Percentiles rank a stretch among this genome's conserved stretches.
Evolutionary conservation across 2,888 invertebrate genomes (phyloP).

Genomic region (Lithosia quadra): DNA sequence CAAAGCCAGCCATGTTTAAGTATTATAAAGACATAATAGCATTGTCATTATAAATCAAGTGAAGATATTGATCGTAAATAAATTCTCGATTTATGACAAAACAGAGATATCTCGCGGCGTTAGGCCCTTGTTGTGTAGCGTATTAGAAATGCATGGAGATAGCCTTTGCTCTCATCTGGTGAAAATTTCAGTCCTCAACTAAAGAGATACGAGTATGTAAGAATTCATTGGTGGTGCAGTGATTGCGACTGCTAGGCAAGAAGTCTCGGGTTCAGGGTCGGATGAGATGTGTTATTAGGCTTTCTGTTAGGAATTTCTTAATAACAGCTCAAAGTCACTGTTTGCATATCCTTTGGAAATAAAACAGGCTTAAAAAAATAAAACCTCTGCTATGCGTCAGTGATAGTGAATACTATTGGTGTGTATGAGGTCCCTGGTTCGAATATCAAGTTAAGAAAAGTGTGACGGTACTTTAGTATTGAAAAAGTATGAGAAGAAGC

Average conservation of each 20-base stretch:
- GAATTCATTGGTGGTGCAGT: background rate
- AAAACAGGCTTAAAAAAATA: too few species aligned
- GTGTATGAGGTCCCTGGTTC: too few species aligned
- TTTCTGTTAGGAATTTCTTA: too few species aligned
- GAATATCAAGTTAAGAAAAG: too few species aligned
- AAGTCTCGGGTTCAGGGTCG: constrained; percentile 22
- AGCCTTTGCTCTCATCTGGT: constrained; percentile 68
- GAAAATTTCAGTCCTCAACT: constrained; percentile 67
- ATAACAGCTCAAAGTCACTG: too few species aligned
- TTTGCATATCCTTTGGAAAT: too few species aligned
- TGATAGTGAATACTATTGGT: too few species aligned
- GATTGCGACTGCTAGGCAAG: background rate
- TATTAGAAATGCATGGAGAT: constrained; percentile 57
- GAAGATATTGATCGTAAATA: constrained; percentile 81
- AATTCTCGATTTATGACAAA: constrained; percentile 78
- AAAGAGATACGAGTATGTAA: constrained; percentile 59
- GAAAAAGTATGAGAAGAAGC: too few species aligned
- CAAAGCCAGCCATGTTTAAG: constrained; percentile 58
- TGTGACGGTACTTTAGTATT: too few species aligned
- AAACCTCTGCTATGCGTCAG: too few species aligned
- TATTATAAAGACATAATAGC: constrained; percentile 68
- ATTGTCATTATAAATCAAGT: constrained; percentile 76
- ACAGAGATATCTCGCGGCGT: constrained; percentile 68
- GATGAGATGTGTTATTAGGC: background rate
- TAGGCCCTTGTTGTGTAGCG: constrained; percentile 51